Base-by-base conservation (phyloP, 1,140 invertebrate species). In the Diabrotica virgifera region DNA sequence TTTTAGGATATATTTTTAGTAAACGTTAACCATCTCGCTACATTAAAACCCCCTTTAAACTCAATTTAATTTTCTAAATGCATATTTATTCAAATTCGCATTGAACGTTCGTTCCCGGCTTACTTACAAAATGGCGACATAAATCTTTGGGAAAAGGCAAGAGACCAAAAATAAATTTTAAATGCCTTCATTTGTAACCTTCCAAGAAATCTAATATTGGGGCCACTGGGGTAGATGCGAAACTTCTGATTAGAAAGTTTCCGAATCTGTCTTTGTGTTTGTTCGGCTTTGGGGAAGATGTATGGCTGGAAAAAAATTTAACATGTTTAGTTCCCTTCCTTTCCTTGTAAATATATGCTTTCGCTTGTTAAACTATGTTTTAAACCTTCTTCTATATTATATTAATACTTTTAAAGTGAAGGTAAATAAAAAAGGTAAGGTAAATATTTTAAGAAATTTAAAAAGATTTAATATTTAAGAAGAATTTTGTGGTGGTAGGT, bases 151-250 rank as follows among this genome's bases (percentile, higher is more conserved):
- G 58, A 59, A 54, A 12, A 54, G 5, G 24, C 52, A 12, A 54
- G 52, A 36, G 38, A 35, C 38, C 36, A 59, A n/a, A 59, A 59
- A 59, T 59, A 59, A 59, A 59, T 38, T 59, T n/a, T 59, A 59
- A 59, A 59, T 51, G 58, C 58, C 58, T 59, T 59, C 58, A 59
- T 59, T 59, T 59, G 58, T 59, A 59, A 59, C 58, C 38, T 50
- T 50, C 36, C 6, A n/a, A 36, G 55, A 14, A 37, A 57, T 57
- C 55, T 57, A 57, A 57, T 57, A 57, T 36, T 57, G 36, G 36
- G 55, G 55, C 35, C n/a, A 57, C 55, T 36, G 55, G 55, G 55
- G 55, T 57, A 57, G 55, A 59, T 59, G 38, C 10, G 4, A n/a
- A 51, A 50, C 11, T 50, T 59, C 58, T 38, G 58, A 59, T 59